Base-by-base conservation (phyloP, 1,140 invertebrate genomes). In the Marisa cornuarietis region DNA sequence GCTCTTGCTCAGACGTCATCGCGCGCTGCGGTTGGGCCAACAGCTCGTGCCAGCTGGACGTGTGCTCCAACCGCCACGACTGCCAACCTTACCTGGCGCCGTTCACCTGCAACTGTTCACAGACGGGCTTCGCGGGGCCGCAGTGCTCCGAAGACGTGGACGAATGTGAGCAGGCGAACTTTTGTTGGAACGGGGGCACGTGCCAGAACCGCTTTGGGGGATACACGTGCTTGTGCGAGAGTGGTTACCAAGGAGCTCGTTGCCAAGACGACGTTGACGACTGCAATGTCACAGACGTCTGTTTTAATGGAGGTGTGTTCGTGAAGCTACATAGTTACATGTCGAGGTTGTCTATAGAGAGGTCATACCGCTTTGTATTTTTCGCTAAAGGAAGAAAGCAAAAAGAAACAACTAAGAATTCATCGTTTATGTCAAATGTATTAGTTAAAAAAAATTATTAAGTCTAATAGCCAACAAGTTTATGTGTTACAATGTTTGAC, bases 151-250 rank as follows among this genome's bases (percentile, higher is more conserved):
- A 80, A 3, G 85, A 87, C 72, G 83, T 85, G 16, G 79, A 88
- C 79, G 87, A 88, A 76, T 88, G 87, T 72, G 18, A 22, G n/a
- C 94, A 95, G 81, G 96, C 94, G 58, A 94, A 95, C 88, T 96
- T 96, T 0, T 99, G 97, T 89, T 93, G 95, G 79, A 97, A 98
- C 88, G 95, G 95, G 0, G 97, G 96, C 10, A 66, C 54, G 7
- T 99, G 97, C 87, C 93, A 96, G 74, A 96, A 98, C 69, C 61
- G 86, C 92, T 65, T 84, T 8, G 81, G 81, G 16, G 69, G 81
- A n/a, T 87, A 76, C 54, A 66, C 18, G 9, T 98, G 96, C 91
- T 89, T 93, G 1, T 98, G 96, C 87, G 93, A 94, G 4, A 88
- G 93, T 2, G 96, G 93, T 24, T 82, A 82, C 73, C 58, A 78